These are phyloP conservation scores for Epinephelus coioides DNA, from an alignment of 2,797 vertebrate species.

Conservation along the genomic window DNA sequence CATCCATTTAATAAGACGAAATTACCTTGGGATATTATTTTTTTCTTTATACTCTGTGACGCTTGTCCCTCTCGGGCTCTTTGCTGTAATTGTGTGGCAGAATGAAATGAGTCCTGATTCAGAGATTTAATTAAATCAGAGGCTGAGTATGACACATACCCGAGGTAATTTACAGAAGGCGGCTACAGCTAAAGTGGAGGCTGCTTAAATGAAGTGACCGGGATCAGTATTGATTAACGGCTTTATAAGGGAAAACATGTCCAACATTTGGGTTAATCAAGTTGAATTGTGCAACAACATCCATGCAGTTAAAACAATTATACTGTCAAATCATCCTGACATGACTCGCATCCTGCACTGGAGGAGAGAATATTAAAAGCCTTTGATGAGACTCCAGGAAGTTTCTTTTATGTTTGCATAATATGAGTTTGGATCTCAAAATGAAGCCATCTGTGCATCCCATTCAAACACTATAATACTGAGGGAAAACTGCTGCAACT, in stretches of 20 bases:
- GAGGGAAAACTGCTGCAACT: conserved; percentile 28
- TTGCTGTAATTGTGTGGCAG: conserved; percentile 80
- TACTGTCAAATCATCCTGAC: conserved; percentile 2
- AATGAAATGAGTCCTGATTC: conserved; percentile 77
- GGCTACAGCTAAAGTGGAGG: conserved; percentile 43
- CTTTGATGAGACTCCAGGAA: conserved; percentile 50
- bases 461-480: conserved; percentile 35
- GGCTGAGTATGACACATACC: conserved; percentile 57
- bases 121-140: conserved; percentile 82
- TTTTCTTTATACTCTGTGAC: conserved; percentile 21
- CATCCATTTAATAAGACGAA: conserved; percentile 59
- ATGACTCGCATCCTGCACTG: conserved; percentile 49
- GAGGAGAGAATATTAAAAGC: conserved; percentile 33
- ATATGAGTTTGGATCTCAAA: conserved; percentile 52
- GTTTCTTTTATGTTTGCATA: conserved; percentile 44
- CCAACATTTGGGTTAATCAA: conserved; percentile 25
- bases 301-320: conserved; percentile 14
- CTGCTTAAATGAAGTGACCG: conserved; percentile 46
- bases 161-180: conserved; percentile 38
- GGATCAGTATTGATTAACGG: conserved; percentile 41
- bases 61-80: conserved; percentile 68
- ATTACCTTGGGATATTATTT: conserved; percentile 59
- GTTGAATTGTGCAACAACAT: conserved; percentile 17
- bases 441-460: conserved; percentile 64
- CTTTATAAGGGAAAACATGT: conserved; percentile 30